These are phyloP conservation scores for Pandemis cinnamomeana DNA, from an alignment of 2,888 invertebrate species.

Conservation along the genomic window DNA sequence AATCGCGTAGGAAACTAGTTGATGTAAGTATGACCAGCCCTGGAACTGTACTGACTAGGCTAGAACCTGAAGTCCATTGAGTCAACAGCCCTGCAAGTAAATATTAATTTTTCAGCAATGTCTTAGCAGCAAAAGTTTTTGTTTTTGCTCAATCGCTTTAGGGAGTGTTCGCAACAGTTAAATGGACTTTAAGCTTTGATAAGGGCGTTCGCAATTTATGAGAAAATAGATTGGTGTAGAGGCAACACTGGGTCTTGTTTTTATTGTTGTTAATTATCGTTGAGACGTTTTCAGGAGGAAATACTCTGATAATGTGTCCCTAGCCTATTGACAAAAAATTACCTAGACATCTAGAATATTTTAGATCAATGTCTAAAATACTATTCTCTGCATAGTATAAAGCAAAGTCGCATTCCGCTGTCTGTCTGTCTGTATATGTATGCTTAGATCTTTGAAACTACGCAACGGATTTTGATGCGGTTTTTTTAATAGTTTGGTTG, in stretches of 20 bases:
- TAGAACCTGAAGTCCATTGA: conserved; percentile 29
- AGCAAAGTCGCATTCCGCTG: too few species aligned
- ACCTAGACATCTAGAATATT: too few species aligned
- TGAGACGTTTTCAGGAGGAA: background rate
- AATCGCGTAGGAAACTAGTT: conserved; percentile 26
- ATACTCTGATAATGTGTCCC: background rate
- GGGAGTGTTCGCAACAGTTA: conserved; percentile 26
- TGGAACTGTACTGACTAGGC: conserved; percentile 32
- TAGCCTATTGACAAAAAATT: too few species aligned
- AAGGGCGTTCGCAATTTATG: conserved; percentile 14
- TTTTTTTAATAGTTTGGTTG: too few species aligned
- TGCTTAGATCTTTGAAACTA: too few species aligned
- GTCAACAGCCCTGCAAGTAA: background rate
- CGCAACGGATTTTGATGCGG: too few species aligned
- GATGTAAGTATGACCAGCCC: conserved; percentile 28
- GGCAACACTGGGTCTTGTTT: conserved; percentile 8
- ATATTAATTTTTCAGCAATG: conserved; percentile 12
- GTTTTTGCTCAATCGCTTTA: conserved; percentile 32
- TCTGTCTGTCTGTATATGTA: too few species aligned
- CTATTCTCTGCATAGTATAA: too few species aligned
- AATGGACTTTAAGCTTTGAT: conserved; percentile 33
- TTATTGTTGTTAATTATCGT: background rate
- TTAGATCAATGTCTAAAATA: too few species aligned
- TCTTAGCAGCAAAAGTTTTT: conserved; percentile 18
- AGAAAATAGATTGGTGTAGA: conserved; percentile 21